Evolutionary conservation across 2,888 invertebrate genomes (phyloP), one percentile per base, ranked within the genome.

Genomic region (Ormyrus rosae): DNA sequence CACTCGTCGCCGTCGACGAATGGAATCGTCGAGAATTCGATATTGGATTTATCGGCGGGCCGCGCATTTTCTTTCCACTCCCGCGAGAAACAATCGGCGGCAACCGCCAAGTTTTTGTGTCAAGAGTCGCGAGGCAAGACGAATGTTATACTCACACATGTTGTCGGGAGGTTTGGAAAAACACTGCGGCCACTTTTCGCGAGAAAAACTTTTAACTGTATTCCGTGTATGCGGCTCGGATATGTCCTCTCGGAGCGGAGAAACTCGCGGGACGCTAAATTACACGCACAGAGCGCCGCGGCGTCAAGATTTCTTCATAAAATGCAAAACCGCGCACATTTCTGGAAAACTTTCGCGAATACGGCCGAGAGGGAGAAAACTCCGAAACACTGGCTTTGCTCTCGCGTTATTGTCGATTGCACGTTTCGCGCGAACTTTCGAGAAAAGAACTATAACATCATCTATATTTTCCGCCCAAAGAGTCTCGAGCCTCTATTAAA

Each of bases 71-170:
- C 1, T 56, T 56, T 56, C 56, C 6, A 56, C 56, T 56, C 7
- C n/a, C 6, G 8, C 4, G 13, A 50, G 11, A 13, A 64, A 64
- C 11, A 50, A 48, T 6, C 48, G 5, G 50, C 64, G 50, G 2
- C 45, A 9, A 11, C 0, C 11, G 46, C 11, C 45, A 63, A 63
- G 46, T 11, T 68, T 55, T 51, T 10, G 34, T 51, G 51, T 53
- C 67, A 68, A 55, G 67, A 68, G 55, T 34, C 34, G 34, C 34
- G 34, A 4, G 34, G 34, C 34, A 34, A 34, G 34, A 34, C 7
- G 46, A 58, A 46, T 11, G 58, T 45, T 34, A 71, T 65, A 75
- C 75, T 68, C 56, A 75, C 60, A 61, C 68, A 75, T 75, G 60
- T 56, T 45, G 19, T 3, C 9, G 51, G 9, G 5, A 10, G 58